Evolutionary conservation across 2,888 invertebrate species (phyloP).

Genomic region (Leucoptera coffeella): DNA sequence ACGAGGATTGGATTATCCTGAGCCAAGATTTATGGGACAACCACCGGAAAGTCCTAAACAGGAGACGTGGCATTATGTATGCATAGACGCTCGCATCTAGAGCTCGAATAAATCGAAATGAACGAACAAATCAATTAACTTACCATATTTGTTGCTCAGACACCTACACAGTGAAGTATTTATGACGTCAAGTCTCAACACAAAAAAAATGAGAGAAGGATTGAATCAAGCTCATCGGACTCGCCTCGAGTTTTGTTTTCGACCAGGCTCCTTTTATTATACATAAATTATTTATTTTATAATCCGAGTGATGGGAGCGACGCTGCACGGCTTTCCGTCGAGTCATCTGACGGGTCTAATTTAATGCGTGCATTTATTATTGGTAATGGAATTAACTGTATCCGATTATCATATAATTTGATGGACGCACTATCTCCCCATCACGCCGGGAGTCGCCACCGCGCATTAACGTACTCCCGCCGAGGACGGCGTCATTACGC

Average conservation of each 20-base stretch:
- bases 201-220: no score
- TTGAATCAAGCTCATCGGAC: slow-evolving; percentile 15
- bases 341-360: slow-evolving; percentile 49
- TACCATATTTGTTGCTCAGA: no score
- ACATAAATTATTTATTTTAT: slow-evolving; percentile 52
- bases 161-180: no score
- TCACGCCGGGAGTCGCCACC: slow-evolving; percentile 35
- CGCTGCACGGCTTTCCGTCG: slow-evolving; percentile 28
- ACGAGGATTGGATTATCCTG: slow-evolving; percentile 9
- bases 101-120: no score
- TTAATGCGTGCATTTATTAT: slow-evolving; percentile 53
- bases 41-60: background rate
- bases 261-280: slow-evolving; percentile 25
- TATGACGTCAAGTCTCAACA: no score
- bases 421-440: slow-evolving; percentile 47
- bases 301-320: slow-evolving; percentile 44
- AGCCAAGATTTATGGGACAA: slow-evolving; percentile 2
- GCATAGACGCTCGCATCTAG: no score
- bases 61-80: background rate
- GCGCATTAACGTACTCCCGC: slow-evolving; percentile 22
- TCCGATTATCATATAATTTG: slow-evolving; percentile 52
- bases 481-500: slow-evolving; percentile 35
- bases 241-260: slow-evolving; percentile 26
- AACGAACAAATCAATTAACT: no score
- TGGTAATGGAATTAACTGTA: slow-evolving; percentile 50